Evolutionary conservation across 2,888 invertebrate genomes (phyloP).

Genomic region (Harpalus rubripes): DNA sequence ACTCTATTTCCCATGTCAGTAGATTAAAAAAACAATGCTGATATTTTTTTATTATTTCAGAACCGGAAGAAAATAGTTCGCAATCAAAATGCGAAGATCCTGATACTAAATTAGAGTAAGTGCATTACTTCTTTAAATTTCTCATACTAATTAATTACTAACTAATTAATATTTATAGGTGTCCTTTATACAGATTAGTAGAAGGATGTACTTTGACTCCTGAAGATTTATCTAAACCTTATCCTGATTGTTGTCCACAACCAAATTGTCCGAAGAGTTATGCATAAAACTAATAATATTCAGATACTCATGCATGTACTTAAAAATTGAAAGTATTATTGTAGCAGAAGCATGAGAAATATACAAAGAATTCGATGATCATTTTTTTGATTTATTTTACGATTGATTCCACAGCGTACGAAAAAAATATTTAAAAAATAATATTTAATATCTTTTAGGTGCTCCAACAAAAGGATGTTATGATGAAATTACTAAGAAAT

Average conservation of each 20-base stretch:
- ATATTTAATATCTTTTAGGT: not conserved
- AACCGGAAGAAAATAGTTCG: not conserved
- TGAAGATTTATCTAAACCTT: slow-evolving; percentile 15
- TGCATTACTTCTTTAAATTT: not conserved
- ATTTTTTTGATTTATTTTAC: not conserved
- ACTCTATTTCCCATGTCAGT: no score
- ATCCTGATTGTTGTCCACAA: slow-evolving; percentile 27
- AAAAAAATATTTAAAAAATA: no score
- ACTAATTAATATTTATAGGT: slow-evolving; percentile 6
- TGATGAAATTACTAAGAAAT: not conserved
- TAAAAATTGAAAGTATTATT: no score
- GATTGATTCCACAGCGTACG: no score
- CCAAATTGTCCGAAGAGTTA: slow-evolving; percentile 2
- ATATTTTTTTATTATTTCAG: slow-evolving; percentile 8
- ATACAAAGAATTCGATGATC: not conserved
- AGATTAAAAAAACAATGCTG: not conserved
- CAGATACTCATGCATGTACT: not conserved
- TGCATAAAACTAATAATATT: not conserved
- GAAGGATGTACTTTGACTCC: slow-evolving; percentile 27
- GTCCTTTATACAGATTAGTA: slow-evolving; percentile 9
- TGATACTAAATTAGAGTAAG: not conserved
- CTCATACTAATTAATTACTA: not conserved
- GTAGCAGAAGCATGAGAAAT: not conserved
- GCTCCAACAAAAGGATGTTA: not conserved
- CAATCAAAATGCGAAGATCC: not conserved